These are phyloP conservation scores for Lordiphosa clarofinis DNA, from an alignment of 1,140 invertebrate genomes.

Conservation along the genomic window DNA sequence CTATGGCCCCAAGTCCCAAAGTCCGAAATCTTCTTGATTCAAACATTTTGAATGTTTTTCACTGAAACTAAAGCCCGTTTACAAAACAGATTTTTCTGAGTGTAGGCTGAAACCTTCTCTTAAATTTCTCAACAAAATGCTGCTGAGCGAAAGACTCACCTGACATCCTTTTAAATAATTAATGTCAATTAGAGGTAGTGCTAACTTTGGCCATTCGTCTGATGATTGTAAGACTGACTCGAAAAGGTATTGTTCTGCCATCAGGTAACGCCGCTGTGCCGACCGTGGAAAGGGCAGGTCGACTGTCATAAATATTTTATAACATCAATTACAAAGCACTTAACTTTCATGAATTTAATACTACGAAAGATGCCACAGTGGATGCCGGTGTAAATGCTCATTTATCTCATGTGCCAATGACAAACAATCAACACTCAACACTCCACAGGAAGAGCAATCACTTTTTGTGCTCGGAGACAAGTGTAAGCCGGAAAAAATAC, in stretches of 20 bases:
- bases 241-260: conserved; percentile 29
- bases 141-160: conserved; percentile 28
- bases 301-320: conserved; percentile 79
- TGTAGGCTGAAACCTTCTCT: no score
- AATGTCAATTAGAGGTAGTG: conserved; percentile 76
- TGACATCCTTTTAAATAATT: conserved; percentile 78
- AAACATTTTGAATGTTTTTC: no score
- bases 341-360: conserved; percentile 80
- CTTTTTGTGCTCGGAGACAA: conserved; percentile 53
- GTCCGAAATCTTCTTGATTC: no score
- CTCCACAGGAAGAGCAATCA: conserved; percentile 48
- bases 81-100: no score
- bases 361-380: conserved; percentile 56
- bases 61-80: no score
- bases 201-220: conserved; percentile 68
- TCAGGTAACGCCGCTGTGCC: conserved; percentile 13
- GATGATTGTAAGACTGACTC: conserved; percentile 19
- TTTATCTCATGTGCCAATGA: conserved; percentile 66
- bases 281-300: conserved; percentile 5
- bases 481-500: conserved; percentile 56
- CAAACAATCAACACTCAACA: conserved; percentile 67
- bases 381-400: conserved; percentile 35
- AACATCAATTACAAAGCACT: conserved; percentile 80
- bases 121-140: not conserved
- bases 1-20: no score